Conservation (phyloP, 2,797 vertebrate genomes). For the Ispidina picta region DNA sequence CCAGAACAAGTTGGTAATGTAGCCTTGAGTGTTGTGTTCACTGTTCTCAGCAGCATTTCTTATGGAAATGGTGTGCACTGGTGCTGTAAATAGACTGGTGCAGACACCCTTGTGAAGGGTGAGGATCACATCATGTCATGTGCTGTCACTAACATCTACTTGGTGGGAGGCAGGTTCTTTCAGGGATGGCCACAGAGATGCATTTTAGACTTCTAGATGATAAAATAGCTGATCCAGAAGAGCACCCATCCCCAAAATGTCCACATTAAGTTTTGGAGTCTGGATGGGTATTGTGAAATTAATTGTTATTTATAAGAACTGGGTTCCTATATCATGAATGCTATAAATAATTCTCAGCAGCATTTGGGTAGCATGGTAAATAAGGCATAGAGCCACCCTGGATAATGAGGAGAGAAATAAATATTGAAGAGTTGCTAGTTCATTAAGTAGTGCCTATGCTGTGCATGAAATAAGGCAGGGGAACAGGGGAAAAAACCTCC, state of each 20-base stretch:
- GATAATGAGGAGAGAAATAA: slow-evolving; percentile 40
- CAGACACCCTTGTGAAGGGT: not conserved
- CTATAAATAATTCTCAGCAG: slow-evolving; percentile 23
- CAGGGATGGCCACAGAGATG: not conserved
- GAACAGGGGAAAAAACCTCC: not conserved
- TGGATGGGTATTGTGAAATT: not conserved
- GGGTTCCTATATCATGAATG: not conserved
- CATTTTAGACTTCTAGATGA: not conserved
- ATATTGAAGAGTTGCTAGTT: slow-evolving; percentile 1
- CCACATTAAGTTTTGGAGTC: not conserved
- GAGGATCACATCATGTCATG: not conserved
- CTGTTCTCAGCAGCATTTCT: not conserved
- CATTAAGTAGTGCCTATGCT: not conserved
- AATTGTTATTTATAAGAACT: not conserved
- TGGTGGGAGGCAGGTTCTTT: not conserved
- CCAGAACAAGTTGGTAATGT: not conserved
- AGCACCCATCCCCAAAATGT: not conserved
- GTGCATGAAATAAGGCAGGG: not conserved
- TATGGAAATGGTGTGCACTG: not conserved
- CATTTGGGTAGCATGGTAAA: not conserved
- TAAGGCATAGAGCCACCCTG: not conserved
- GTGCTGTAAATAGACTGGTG: not conserved
- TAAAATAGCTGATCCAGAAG: not conserved
- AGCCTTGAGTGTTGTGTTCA: not conserved
- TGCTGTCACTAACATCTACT: not conserved